Evolutionary conservation across 2,113 vertebrate species (phyloP).

Genomic region (Butorides virescens): DNA sequence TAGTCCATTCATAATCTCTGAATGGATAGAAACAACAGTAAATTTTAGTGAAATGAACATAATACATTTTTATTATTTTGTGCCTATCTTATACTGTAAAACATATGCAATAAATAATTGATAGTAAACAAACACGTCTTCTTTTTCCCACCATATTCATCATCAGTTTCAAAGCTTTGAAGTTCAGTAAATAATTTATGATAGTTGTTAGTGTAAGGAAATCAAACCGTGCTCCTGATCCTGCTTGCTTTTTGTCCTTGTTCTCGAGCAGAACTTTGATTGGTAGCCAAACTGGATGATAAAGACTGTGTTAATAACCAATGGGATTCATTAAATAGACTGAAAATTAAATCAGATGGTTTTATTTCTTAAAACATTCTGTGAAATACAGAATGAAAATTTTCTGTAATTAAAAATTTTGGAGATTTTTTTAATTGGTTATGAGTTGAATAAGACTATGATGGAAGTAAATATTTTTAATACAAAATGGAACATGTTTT

Average conservation of each 20-base stretch:
- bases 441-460: neutral
- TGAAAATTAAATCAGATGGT: neutral
- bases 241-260: slow-evolving; percentile 62
- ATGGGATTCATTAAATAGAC: neutral
- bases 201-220: slow-evolving; percentile 71
- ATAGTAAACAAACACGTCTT: slow-evolving; percentile 76
- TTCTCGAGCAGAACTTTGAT: slow-evolving; percentile 63
- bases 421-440: neutral
- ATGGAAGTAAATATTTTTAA: slow-evolving; percentile 20
- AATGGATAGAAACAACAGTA: neutral
- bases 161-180: slow-evolving; percentile 75
- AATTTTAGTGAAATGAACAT: slow-evolving; percentile 50
- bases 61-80: slow-evolving; percentile 66
- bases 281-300: slow-evolving; percentile 4
- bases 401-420: neutral
- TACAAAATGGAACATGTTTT: slow-evolving; percentile 14
- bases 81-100: slow-evolving; percentile 67
- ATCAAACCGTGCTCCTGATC: slow-evolving; percentile 69
- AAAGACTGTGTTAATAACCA: neutral
- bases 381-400: neutral
- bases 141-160: slow-evolving; percentile 65
- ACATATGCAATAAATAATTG: slow-evolving; percentile 74
- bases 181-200: slow-evolving; percentile 77
- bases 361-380: rapidly evolving
- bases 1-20: neutral